Base-by-base conservation (phyloP, 2,888 invertebrate species). In the Nipponacmea schrenckii region DNA sequence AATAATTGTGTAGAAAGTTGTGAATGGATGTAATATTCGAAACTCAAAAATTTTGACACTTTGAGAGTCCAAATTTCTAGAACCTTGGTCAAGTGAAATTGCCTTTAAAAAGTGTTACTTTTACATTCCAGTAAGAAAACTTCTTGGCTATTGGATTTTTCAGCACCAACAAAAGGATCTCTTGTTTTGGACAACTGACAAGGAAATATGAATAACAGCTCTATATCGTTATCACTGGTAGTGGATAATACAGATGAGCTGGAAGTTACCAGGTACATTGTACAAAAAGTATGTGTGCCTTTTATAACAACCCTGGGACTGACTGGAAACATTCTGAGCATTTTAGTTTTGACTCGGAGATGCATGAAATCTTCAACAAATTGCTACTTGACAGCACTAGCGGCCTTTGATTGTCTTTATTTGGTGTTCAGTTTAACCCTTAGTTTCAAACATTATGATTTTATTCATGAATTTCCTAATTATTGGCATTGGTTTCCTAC, bases 401-500 rank as follows among this genome's bases (percentile, higher is more conserved):
- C 94, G 62, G 90, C 92, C 74, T 92, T 93, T 73, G 94, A 94
- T 84, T 90, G 93, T 73, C 90, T 93, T 69, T 93, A 93, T 88
- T 90, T 94, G 72, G 87, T 93, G 63, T 92, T 92, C 84, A 91
- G 91, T 65, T 91, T 93, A 81, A 88, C 92, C 50, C 89, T 94
- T 70, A 93, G 93, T 5, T 89, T 93, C 69, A 89, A 93, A 24
- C 83, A 82, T 70, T 81, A 80, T 74, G 92, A 92, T 0, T 88
- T 92, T 68, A 92, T 92, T 66, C 90, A 91, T 77, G 90, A 90
- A 72, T 86, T 90, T 74, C 80, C 79, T 62, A 89, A 86, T 71
- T 91, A 90, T 76, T 83, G 91, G 46, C 93, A 92, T 86, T 93
- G 92, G 82, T 79, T 72, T 68, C 81, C 81, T 46, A 79, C 76